phyloP scores from a whole-genome alignment of 2,113 vertebrate genomes.

The Saguinus midas region DNA sequence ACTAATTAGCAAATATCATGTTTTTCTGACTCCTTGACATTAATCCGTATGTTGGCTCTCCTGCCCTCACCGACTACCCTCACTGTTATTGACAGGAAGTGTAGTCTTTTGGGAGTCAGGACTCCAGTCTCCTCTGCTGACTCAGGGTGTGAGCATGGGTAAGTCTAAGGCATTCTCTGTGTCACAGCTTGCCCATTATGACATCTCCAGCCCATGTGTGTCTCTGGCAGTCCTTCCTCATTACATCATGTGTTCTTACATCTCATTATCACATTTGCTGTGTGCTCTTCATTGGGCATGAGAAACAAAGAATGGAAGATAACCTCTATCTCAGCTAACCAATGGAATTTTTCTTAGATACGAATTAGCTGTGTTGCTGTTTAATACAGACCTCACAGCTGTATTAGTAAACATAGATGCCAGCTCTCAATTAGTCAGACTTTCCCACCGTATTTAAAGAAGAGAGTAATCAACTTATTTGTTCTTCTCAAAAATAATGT shows the following conservation, averaged over 20 bases:
- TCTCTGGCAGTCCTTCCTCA: slow-evolving; percentile 43
- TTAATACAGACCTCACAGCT: neutral
- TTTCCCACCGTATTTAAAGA: neutral
- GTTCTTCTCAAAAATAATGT: slow-evolving; percentile 8
- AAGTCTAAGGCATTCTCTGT: slow-evolving; percentile 58
- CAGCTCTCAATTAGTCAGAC: neutral
- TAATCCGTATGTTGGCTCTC: slow-evolving; percentile 36
- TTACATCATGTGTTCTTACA: slow-evolving; percentile 29
- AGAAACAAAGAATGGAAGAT: slow-evolving; percentile 41
- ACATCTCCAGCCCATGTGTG: slow-evolving; percentile 30
- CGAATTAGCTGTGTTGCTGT: neutral
- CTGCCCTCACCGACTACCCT: slow-evolving; percentile 66
- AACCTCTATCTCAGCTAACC: slow-evolving; percentile 1
- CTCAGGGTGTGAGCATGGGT: slow-evolving; percentile 72
- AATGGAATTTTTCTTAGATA: slow-evolving; percentile 8
- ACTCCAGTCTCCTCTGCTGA: slow-evolving; percentile 67
- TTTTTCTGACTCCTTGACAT: slow-evolving; percentile 66
- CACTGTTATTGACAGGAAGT: slow-evolving; percentile 73
- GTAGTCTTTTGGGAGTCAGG: slow-evolving; percentile 75
- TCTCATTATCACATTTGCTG: slow-evolving; percentile 33
- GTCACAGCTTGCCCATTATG: slow-evolving; percentile 27
- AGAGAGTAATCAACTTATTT: slow-evolving; percentile 19
- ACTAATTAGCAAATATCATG: slow-evolving; percentile 3
- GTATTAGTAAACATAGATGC: slow-evolving; percentile 31
- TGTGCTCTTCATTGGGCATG: slow-evolving; percentile 23